Evolutionary conservation across 2,888 invertebrate genomes (phyloP), one percentile per base, ranked within the genome.

Genomic region (Cyrtodaria siliqua): DNA sequence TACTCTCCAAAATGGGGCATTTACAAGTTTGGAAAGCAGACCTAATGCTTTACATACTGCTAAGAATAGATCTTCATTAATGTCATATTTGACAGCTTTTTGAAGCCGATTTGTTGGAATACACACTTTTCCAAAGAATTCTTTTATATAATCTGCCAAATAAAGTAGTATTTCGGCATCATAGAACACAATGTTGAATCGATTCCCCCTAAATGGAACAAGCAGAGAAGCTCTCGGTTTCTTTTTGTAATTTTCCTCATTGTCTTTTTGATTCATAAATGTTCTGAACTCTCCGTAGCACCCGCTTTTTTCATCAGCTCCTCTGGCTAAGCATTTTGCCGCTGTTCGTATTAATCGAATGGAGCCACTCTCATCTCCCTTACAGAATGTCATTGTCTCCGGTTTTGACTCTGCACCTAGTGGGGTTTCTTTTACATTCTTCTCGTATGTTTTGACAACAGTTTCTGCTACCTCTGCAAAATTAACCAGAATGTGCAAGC

Each of bases 1-100:
- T n/a, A 29, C 53, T 42, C 75, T 20, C 79, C 63, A 75, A 24
- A 79, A 74, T 24, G 71, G 79, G 16, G 49, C 79, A 26, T 66
- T 79, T 1, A 75, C 49, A 4, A 79, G 0, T 60, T 79, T 75
- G 9, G 67, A 79, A 53, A 70, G 74, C 0, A 71, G 29, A 12
- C 67, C 67, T 9, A 77, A 59, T 20, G 67, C 62, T 20, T 71
- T 66, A n/a, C 55, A 14, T 1, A 71, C 42, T 16, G 70, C 52
- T 33, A 76, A 9, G 44, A 66, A 29, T n/a, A 42, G 4, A n/a
- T 26, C 16, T 42, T 50, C 71, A 2, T 57, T 56, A 1, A 77
- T 60, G 20, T 67, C 77, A 57, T 62, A 67, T 2, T 18, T 1
- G n/a, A 77, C 77, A 20, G 66, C 71, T 33, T 76, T 66, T 23